Evolutionary conservation across 2,113 vertebrate species (phyloP), one percentile per base, ranked within the genome.

Genomic region (Callionymus lyra): DNA sequence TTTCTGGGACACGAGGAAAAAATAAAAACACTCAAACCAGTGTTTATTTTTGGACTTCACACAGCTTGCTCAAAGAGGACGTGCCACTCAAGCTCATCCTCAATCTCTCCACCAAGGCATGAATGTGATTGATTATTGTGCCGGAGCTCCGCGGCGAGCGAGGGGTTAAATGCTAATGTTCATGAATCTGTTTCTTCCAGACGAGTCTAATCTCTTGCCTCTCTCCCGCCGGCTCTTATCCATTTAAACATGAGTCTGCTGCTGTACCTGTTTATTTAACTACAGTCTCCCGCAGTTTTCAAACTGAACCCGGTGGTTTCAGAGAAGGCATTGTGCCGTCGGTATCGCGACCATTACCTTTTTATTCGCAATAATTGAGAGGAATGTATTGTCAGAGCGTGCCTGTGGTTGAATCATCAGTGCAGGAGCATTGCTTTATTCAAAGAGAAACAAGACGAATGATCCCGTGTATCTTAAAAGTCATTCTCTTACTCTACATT

Each of bases 111-210:
- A 39, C 9, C 47, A 44, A 66, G 43, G 49, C 31, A 9, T 70
- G 59, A 60, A 45, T 50, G 47, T 63, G 64, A 77, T 76, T 68
- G 76, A 70, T 69, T 65, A 47, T 54, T 58, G 44, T 58, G 56
- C 51, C 37, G 31, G 52, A 66, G 64, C 58, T 61, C 52, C 68
- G 47, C 45, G 47, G 63, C 47, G 8, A 37, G 49, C 46, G 63
- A 56, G 49, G 56, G 56, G 71, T 68, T 65, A 79, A 74, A 73
- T 61, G 61, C 68, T 65, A 65, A 78, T 70, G 49, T 51, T 34
- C 13, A 33, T 27, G 32, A 52, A 55, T 65, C 48, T 48, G 21
- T 27, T 27, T 27, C 21, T 27, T 27, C 21, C 42, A 55, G 53
- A 54, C 59, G 48, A 43, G 38, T 72, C 52, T 56, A 31, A 62